phyloP scores from a whole-genome alignment of 2,113 vertebrate genomes.

The Hemicordylus capensis region DNA sequence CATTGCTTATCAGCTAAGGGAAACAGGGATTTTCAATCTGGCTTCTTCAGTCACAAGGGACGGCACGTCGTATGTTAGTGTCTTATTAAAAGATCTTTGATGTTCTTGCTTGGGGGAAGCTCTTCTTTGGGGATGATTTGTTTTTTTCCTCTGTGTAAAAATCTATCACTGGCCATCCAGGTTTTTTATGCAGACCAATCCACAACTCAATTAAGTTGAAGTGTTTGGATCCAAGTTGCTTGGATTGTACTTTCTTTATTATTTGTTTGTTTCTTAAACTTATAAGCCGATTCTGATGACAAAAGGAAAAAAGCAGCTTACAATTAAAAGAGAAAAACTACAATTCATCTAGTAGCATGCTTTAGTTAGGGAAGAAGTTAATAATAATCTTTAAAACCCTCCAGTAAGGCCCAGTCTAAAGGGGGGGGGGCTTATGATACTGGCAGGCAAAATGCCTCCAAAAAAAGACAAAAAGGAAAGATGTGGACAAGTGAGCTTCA shows the following conservation, averaged over 20 bases:
- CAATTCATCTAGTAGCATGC: not conserved
- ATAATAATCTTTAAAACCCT: not conserved
- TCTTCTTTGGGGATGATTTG: slow-evolving; percentile 37
- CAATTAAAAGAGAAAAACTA: not conserved
- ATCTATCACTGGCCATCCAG: slow-evolving; percentile 1
- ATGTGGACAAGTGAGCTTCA: too few relatives aligned
- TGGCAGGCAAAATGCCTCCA: not conserved
- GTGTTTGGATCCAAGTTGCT: not conserved
- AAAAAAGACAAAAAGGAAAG: not conserved
- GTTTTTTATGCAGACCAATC: not conserved
- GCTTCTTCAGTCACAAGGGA: slow-evolving; percentile 36
- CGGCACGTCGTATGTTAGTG: slow-evolving; percentile 20
- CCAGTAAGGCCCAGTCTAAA: not conserved
- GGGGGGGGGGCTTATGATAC: not conserved
- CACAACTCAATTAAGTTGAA: slow-evolving; percentile 8
- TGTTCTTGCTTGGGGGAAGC: slow-evolving; percentile 33
- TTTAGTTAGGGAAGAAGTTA: not conserved
- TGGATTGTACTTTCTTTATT: not conserved
- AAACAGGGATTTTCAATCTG: slow-evolving; percentile 45
- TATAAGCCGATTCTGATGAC: not conserved
- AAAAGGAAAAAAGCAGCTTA: not conserved
- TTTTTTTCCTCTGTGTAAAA: slow-evolving; percentile 24
- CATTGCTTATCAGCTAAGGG: slow-evolving; percentile 38
- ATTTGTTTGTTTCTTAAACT: not conserved
- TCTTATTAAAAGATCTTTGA: slow-evolving; percentile 57